Evolutionary conservation across 2,113 vertebrate species (phyloP).

Genomic region (Centrocercus urophasianus): DNA sequence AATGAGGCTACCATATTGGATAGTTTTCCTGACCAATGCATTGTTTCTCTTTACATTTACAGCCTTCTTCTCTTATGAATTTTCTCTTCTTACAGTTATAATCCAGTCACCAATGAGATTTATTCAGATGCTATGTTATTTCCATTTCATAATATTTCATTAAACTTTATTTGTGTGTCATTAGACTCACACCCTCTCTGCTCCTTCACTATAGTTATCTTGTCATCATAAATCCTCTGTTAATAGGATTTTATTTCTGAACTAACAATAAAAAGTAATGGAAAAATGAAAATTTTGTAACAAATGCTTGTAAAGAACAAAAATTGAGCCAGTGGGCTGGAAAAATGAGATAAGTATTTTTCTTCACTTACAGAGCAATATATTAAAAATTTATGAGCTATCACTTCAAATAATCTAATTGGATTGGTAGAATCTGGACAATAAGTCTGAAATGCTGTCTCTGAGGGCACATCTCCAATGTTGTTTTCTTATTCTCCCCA

Average conservation of each 20-base stretch:
- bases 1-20: not conserved
- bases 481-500: not conserved
- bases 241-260: conserved; percentile 73
- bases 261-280: conserved; percentile 74
- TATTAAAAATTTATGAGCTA: conserved; percentile 74
- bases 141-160: conserved; percentile 75
- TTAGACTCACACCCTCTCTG: conserved; percentile 44
- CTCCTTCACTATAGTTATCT: conserved; percentile 61
- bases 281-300: conserved; percentile 70
- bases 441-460: conserved; percentile 65
- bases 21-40: not conserved
- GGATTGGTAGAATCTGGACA: conserved; percentile 54
- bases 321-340: conserved; percentile 54
- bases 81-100: conserved; percentile 40
- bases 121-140: conserved; percentile 66
- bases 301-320: conserved; percentile 64
- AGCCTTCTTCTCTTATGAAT: not conserved
- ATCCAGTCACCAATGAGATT: conserved; percentile 49
- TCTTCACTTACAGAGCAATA: conserved; percentile 67
- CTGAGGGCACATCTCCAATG: conserved; percentile 30
- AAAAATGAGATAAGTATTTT: conserved; percentile 74
- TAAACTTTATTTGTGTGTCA: conserved; percentile 73
- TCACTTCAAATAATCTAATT: conserved; percentile 73
- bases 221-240: conserved; percentile 72
- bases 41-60: conserved; percentile 40